Conservation (phyloP, 2,797 vertebrate genomes). For the Macropodus opercularis region DNA sequence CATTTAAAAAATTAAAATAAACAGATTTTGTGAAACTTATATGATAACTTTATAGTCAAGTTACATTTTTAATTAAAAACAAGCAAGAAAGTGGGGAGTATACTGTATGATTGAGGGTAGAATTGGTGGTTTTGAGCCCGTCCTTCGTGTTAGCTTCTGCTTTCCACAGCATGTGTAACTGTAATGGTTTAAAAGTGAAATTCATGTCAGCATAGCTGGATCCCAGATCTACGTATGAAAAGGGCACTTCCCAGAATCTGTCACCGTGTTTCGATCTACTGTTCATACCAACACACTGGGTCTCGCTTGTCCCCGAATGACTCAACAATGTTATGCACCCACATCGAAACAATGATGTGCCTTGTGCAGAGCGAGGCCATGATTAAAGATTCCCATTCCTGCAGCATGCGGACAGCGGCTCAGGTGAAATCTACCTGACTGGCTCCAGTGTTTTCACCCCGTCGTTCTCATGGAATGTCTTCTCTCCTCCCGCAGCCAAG, state of each 20-base stretch:
- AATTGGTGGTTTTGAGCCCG: no score
- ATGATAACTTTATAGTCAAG: no score
- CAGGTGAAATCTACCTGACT: conserved; percentile 51
- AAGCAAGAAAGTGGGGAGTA: no score
- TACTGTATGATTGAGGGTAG: no score
- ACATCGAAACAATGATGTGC: conserved; percentile 41
- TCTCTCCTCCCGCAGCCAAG: conserved; percentile 82
- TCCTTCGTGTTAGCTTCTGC: no score
- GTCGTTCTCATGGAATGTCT: conserved; percentile 56
- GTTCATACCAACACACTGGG: neutral
- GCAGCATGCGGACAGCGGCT: conserved; percentile 36
- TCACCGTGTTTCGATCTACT: conserved; percentile 49
- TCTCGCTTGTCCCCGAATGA: conserved; percentile 37
- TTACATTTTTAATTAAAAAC: no score
- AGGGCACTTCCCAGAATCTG: conserved; percentile 27
- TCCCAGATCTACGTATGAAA: conserved; percentile 14
- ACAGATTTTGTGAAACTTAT: no score
- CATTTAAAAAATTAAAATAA: no score
- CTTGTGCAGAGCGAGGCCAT: conserved; percentile 41
- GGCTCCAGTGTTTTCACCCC: conserved; percentile 27
- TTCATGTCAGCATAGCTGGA: neutral
- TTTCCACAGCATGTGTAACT: no score
- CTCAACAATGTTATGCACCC: neutral
- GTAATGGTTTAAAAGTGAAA: no score
- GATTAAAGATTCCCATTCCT: conserved; percentile 46